These are phyloP conservation scores for Cyanoramphus novaezelandiae DNA, from an alignment of 2,113 vertebrate species.

Conservation along the genomic window DNA sequence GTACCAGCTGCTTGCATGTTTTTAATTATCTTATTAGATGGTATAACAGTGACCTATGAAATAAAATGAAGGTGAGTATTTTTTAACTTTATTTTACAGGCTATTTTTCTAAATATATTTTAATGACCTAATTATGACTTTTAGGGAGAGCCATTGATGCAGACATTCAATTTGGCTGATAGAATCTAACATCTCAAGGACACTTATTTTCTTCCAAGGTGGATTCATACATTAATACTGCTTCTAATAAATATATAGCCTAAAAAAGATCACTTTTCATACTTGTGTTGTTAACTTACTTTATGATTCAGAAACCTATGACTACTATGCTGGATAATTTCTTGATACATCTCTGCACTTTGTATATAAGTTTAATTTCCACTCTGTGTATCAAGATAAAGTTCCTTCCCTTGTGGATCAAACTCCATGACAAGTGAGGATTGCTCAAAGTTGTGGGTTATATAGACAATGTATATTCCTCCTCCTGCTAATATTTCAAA, in stretches of 20 bases:
- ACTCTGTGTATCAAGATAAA: neutral
- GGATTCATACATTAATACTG: conserved; percentile 41
- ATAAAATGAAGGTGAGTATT: conserved; percentile 86
- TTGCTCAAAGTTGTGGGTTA: neutral
- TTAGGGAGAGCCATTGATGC: conserved; percentile 64
- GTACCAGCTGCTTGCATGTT: conserved; percentile 85
- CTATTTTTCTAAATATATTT: conserved; percentile 76
- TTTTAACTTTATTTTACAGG: conserved; percentile 75
- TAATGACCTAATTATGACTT: conserved; percentile 72
- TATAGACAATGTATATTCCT: neutral
- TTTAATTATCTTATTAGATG: conserved; percentile 87
- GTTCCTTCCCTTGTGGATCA: neutral
- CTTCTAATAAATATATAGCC: conserved; percentile 44
- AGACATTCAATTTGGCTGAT: conserved; percentile 62
- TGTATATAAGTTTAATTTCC: conserved; percentile 14
- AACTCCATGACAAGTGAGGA: neutral
- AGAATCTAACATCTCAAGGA: conserved; percentile 55
- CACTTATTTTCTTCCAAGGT: conserved; percentile 58
- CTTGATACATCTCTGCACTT: conserved; percentile 16
- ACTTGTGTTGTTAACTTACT: conserved; percentile 44
- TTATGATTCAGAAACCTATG: neutral
- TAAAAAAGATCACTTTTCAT: conserved; percentile 25
- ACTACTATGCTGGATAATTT: conserved; percentile 24
- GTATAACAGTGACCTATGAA: conserved; percentile 83
- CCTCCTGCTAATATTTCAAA: neutral